phyloP scores from a whole-genome alignment of 2,113 vertebrate genomes.

The Plestiodon gilberti region DNA sequence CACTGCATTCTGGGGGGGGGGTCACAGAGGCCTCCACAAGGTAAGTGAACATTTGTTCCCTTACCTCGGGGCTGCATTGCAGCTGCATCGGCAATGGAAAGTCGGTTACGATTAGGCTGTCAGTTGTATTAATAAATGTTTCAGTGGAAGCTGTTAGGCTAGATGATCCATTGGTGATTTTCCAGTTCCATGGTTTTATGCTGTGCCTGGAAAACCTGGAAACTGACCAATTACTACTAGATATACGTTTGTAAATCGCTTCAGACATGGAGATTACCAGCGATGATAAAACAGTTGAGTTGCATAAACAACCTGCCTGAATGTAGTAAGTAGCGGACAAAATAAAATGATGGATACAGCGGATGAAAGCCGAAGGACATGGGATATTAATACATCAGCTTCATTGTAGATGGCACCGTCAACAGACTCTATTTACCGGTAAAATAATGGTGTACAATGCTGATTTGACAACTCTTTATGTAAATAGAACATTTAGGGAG shows the following conservation, averaged over 20 bases:
- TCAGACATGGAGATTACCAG: background rate
- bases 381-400: slow-evolving; percentile 29
- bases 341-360: slow-evolving; percentile 22
- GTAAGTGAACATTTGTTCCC: too few relatives aligned
- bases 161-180: too few relatives aligned
- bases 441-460: slow-evolving; percentile 25
- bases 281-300: slow-evolving; percentile 5
- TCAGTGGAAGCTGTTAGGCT: too few relatives aligned
- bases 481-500: slow-evolving; percentile 50
- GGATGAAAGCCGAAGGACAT: slow-evolving; percentile 13
- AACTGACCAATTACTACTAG: slow-evolving; percentile 30
- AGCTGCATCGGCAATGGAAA: too few relatives aligned
- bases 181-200: too few relatives aligned
- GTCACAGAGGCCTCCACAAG: too few relatives aligned
- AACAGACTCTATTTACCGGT: slow-evolving; percentile 23
- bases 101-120: too few relatives aligned
- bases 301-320: background rate
- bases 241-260: slow-evolving; percentile 3
- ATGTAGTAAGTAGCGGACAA: slow-evolving; percentile 25
- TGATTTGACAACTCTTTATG: slow-evolving; percentile 47
- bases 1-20: too few relatives aligned
- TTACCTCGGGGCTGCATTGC: too few relatives aligned
- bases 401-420: background rate
- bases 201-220: too few relatives aligned
- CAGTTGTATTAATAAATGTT: too few relatives aligned